Conservation (phyloP, 37 sponge, comb jelly and placozoan genomes). For the Axinella damicornis region DNA sequence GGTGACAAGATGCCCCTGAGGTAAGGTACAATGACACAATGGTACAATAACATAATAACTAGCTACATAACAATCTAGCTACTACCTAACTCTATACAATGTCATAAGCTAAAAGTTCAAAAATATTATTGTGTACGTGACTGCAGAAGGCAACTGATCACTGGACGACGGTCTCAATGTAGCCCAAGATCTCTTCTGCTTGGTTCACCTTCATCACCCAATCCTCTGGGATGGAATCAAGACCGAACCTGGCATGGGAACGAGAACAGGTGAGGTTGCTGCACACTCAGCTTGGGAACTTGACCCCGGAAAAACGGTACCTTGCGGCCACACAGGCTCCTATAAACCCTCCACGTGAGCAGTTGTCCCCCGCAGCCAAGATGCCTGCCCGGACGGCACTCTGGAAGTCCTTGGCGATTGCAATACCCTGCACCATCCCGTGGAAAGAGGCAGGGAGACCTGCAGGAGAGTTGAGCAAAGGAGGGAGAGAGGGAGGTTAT, state of each 20-base stretch:
- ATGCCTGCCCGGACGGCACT: slow-evolving; percentile 40
- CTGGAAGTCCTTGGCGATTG: slow-evolving; percentile 11
- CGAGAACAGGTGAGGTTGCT: too few relatives aligned
- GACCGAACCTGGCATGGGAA: slow-evolving; percentile 18
- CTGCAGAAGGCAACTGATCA: neutral
- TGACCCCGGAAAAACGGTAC: neutral
- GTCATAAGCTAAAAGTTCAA: too few relatives aligned
- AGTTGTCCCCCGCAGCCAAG: slow-evolving; percentile 69
- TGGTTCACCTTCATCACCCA: slow-evolving; percentile 60
- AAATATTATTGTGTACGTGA: too few relatives aligned
- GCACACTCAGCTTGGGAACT: too few relatives aligned
- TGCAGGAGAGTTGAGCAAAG: neutral
- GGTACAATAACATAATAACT: too few relatives aligned
- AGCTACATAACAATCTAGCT: too few relatives aligned
- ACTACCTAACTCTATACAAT: too few relatives aligned
- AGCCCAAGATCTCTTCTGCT: slow-evolving; percentile 25
- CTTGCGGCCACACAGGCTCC: slow-evolving; percentile 53
- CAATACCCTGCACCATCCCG: slow-evolving; percentile 56
- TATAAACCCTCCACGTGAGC: slow-evolving; percentile 50
- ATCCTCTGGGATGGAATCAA: slow-evolving; percentile 51
- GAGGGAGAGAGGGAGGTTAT: neutral
- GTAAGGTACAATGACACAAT: too few relatives aligned
- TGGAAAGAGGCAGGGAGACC: slow-evolving; percentile 59
- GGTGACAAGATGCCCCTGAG: too few relatives aligned
- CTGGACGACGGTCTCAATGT: slow-evolving; percentile 17